Base-by-base conservation (phyloP, 1,140 invertebrate species). In the Arctopsyche grandis region DNA sequence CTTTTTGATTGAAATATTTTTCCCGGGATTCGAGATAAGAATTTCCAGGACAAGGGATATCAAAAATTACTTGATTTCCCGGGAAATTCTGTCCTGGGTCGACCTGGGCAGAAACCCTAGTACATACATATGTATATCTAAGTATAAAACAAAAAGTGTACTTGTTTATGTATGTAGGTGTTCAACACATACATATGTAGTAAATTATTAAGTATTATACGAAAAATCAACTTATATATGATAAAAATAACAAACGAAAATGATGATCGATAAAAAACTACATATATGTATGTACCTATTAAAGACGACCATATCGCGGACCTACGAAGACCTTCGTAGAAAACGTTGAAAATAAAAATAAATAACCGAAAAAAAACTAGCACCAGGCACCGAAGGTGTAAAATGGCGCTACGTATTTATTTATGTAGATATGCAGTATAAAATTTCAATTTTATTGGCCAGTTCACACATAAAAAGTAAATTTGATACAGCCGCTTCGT, bases 381-480 rank as follows among this genome's bases (percentile, higher is more conserved):
- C 48, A 52, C 48, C 48, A n/a, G 12, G 48, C 48, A n/a, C 48
- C 14, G 56, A 60, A 19, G 5, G 56, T 60, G 56, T 21, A 60
- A 60, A 38, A 38, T 60, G 21, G 56, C 56, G 16, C 29, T 38
- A 38, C 29, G 29, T 52, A 12, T 52, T 52, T 52, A 52, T 52
- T 14, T 52, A 52, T 52, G 48, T 52, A 52, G 48, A 52, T 52
- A 10, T 71, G 44, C 10, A 56, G n/a, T 74, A 63, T 76, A 76
- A 76, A 48, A 76, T 76, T 69, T 74, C 63, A 76, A 76, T 71
- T 80, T 80, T 80, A 80, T 80, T 44, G 69, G 22, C 66, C 66
- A 16, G 69, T 56, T 77, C 78, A 75, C 78, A 79, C 78, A 75
- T 79, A 80, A 80, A 80, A 80, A 14, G 79, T 73, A 69, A 80